A percentile compares a stretch with the other conserved stretches of the same genome.
Evolutionary conservation across 2,113 vertebrate species (phyloP).

Genomic region (Bucco capensis): DNA sequence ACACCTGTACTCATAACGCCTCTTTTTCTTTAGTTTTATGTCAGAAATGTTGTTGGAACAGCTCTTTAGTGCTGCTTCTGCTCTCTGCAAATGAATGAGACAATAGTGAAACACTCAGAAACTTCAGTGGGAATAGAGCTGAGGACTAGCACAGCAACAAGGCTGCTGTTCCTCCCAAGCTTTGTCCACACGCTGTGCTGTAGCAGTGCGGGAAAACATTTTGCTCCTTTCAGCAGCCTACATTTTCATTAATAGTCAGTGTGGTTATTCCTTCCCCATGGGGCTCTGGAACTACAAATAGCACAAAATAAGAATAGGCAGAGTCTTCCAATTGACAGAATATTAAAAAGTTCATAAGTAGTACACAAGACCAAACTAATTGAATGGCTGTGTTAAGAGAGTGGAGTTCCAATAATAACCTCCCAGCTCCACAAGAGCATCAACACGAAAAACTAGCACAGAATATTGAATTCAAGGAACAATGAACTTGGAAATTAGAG

Average conservation of each 20-base stretch:
- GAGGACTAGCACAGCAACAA: background rate
- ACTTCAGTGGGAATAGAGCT: background rate
- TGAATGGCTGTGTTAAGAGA: background rate
- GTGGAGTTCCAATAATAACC: background rate
- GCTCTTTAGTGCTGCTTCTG: background rate
- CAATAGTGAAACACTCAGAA: background rate
- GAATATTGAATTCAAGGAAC: background rate
- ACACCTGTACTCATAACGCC: background rate
- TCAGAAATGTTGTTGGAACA: background rate
- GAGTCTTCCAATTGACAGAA: background rate
- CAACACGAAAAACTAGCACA: background rate
- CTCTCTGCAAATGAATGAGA: background rate
- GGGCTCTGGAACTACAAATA: background rate
- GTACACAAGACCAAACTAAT: background rate
- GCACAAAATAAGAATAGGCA: constrained; percentile 14
- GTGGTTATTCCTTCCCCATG: background rate
- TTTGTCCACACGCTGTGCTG: background rate
- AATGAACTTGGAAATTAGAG: background rate
- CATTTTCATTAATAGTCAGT: background rate
- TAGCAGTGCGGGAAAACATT: background rate
- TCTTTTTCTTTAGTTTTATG: background rate
- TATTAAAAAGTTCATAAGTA: constrained; percentile 21
- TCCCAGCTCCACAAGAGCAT: background rate
- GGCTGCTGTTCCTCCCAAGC: background rate
- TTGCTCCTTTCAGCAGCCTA: background rate